Percentiles rank a stretch among this genome's conserved stretches.
Evolutionary conservation across 2,797 vertebrate genomes (phyloP).

Genomic region (Rhabdomys pumilio): DNA sequence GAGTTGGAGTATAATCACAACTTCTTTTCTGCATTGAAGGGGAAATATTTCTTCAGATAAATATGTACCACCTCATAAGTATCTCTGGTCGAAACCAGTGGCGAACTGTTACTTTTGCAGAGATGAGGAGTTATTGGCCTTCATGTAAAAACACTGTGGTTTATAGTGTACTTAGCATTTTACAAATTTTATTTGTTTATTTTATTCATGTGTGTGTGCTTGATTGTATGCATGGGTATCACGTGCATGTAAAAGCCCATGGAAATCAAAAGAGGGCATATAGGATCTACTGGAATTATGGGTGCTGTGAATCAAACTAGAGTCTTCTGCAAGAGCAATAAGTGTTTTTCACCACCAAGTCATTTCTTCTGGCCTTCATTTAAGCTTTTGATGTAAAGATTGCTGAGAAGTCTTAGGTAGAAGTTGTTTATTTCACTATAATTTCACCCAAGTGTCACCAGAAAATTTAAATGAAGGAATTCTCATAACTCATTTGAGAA

Average conservation of each 20-base stretch:
- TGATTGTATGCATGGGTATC: neutral
- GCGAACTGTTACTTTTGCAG: neutral
- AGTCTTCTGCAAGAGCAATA: neutral
- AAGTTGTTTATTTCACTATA: neutral
- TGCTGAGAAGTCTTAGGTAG: neutral
- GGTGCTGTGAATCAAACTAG: neutral
- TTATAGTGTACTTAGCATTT: neutral
- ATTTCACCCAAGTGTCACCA: neutral
- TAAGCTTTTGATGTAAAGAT: neutral
- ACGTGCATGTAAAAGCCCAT: neutral
- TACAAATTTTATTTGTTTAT: neutral
- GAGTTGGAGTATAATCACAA: neutral
- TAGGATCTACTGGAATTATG: too few relatives aligned
- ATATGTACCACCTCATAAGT: neutral
- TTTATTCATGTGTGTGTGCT: neutral
- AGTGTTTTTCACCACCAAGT: neutral
- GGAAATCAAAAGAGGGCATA: neutral
- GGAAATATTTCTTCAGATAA: neutral
- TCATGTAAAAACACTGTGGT: neutral
- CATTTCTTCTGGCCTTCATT: neutral
- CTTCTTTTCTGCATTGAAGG: neutral
- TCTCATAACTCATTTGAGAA: constrained; percentile 43
- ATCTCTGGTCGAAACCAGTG: neutral
- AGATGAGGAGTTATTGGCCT: neutral
- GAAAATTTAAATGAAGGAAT: constrained; percentile 31